Conservation (phyloP, 2,888 invertebrate species). For the Unio pictorum region DNA sequence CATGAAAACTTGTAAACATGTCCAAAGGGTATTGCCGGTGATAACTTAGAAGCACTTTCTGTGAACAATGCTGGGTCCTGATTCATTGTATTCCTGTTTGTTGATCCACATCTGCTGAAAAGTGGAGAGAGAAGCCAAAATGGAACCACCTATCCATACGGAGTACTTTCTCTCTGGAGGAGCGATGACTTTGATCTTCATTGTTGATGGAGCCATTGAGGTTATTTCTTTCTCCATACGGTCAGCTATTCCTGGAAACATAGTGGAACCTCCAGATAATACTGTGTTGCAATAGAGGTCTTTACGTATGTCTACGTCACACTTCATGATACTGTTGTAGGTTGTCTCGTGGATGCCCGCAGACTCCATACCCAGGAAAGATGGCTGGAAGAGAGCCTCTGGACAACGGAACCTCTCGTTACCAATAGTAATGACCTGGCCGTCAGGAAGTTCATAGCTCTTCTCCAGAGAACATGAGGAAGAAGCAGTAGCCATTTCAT, state of each 20-base stretch:
- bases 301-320: slow-evolving; percentile 67
- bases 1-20: background rate
- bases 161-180: slow-evolving; percentile 67
- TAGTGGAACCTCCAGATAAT: slow-evolving; percentile 93
- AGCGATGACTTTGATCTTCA: slow-evolving; percentile 76
- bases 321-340: slow-evolving; percentile 64
- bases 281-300: slow-evolving; percentile 78
- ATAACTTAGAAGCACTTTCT: slow-evolving; percentile 63
- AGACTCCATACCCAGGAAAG: slow-evolving; percentile 75
- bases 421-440: slow-evolving; percentile 49
- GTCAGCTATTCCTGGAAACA: slow-evolving; percentile 97
- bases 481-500: slow-evolving; percentile 81
- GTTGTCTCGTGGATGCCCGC: slow-evolving; percentile 71
- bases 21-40: background rate
- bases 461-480: slow-evolving; percentile 44
- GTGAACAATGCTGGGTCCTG: slow-evolving; percentile 94
- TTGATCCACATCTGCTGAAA: slow-evolving; percentile 68
- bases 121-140: slow-evolving; percentile 62
- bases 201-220: slow-evolving; percentile 80
- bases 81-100: slow-evolving; percentile 65
- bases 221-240: slow-evolving; percentile 98
- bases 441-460: slow-evolving; percentile 55
- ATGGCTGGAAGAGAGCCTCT: slow-evolving; percentile 68
- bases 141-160: slow-evolving; percentile 67
- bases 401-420: slow-evolving; percentile 58